phyloP scores from a whole-genome alignment of 2,113 vertebrate species.

The Gobiocypris rarus region DNA sequence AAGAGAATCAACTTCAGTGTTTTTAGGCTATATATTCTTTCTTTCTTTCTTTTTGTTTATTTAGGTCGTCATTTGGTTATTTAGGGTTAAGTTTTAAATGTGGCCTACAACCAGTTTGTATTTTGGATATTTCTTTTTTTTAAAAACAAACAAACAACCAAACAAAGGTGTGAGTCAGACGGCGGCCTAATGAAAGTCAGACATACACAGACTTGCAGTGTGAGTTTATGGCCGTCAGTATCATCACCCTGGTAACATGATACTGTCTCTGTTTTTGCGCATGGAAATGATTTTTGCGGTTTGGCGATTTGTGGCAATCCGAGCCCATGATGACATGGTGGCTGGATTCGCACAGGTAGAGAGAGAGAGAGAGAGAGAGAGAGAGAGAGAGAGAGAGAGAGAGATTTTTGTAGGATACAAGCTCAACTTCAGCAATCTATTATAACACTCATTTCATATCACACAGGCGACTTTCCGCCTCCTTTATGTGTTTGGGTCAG shows the following conservation, averaged over 20 bases:
- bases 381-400: slow-evolving; percentile 31
- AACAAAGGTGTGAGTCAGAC: neutral
- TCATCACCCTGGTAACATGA: slow-evolving; percentile 70
- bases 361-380: slow-evolving; percentile 34
- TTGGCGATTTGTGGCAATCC: slow-evolving; percentile 75
- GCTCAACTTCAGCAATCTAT: slow-evolving; percentile 83
- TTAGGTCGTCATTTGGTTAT: too few relatives aligned
- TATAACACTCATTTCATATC: slow-evolving; percentile 73
- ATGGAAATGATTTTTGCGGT: slow-evolving; percentile 83
- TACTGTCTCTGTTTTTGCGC: slow-evolving; percentile 79
- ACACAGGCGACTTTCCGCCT: neutral
- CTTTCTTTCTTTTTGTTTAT: too few relatives aligned
- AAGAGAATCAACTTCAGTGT: too few relatives aligned
- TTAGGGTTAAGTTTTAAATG: too few relatives aligned
- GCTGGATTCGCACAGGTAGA: slow-evolving; percentile 80
- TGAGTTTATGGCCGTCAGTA: slow-evolving; percentile 49
- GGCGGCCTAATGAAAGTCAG: neutral
- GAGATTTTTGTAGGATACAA: slow-evolving; percentile 67
- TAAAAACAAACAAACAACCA: too few relatives aligned
- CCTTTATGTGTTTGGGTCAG: slow-evolving; percentile 8
- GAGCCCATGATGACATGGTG: slow-evolving; percentile 83
- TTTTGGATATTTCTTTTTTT: too few relatives aligned
- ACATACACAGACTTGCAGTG: slow-evolving; percentile 50
- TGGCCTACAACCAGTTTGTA: too few relatives aligned
- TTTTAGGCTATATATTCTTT: too few relatives aligned